A percentile compares a stretch with the other conserved stretches of the same genome.
phyloP scores from a whole-genome alignment of 2,888 invertebrate genomes.

The Melanostoma scalare region DNA sequence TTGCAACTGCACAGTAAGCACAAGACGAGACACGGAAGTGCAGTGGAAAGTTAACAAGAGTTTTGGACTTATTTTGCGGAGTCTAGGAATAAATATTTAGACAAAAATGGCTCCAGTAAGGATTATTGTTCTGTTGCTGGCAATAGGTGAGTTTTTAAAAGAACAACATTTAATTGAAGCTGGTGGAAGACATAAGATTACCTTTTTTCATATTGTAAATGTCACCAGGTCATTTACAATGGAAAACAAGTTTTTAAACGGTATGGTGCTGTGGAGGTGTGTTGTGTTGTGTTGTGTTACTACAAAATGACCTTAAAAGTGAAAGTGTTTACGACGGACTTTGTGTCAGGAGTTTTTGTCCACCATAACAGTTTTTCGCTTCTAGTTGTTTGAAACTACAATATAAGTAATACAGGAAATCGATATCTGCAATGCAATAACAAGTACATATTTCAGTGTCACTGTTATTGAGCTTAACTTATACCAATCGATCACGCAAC shows the following conservation, averaged over 20 bases:
- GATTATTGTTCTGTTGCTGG: constrained; percentile 50
- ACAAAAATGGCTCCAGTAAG: constrained; percentile 43
- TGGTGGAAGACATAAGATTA: too few relatives aligned
- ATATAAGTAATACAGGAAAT: too few relatives aligned
- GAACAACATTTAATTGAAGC: not conserved
- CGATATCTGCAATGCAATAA: too few relatives aligned
- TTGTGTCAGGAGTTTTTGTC: not conserved
- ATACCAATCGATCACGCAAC: constrained; percentile 13
- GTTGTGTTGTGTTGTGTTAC: constrained; percentile 2
- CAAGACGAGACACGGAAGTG: constrained; percentile 40
- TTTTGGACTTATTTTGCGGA: constrained; percentile 3
- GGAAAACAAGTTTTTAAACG: constrained; percentile 51
- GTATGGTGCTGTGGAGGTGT: constrained; percentile 28
- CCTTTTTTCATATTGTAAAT: constrained; percentile 35
- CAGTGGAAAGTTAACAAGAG: constrained; percentile 45
- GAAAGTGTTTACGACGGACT: constrained; percentile 65
- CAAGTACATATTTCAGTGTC: too few relatives aligned
- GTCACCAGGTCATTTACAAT: constrained; percentile 41
- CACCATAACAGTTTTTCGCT: too few relatives aligned
- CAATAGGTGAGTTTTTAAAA: constrained; percentile 54
- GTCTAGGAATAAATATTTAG: constrained; percentile 29
- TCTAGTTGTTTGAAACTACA: too few relatives aligned
- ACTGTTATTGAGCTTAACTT: too few relatives aligned
- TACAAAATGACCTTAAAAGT: constrained; percentile 74
- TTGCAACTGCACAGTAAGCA: constrained; percentile 74